Evolutionary conservation across 2,888 invertebrate species (phyloP).

Genomic region (Xanthorhoe designata): DNA sequence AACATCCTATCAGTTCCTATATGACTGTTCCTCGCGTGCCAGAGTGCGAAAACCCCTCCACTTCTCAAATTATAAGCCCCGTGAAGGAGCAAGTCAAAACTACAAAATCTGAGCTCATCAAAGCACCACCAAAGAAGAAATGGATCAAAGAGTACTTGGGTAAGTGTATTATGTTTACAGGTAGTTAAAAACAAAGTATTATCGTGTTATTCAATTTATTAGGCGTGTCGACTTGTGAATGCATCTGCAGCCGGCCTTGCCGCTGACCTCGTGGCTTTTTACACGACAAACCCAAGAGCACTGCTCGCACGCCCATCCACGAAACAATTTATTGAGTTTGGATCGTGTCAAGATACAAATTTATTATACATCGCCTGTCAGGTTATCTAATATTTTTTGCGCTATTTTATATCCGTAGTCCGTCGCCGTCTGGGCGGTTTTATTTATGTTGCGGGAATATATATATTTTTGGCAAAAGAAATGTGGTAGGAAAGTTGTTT

Average conservation of each 20-base stretch:
- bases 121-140: conserved; percentile 90
- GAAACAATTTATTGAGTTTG: conserved; percentile 31
- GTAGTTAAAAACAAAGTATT: conserved; percentile 5
- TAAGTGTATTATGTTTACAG: conserved; percentile 62
- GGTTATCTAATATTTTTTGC: conserved; percentile 30
- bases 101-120: conserved; percentile 56
- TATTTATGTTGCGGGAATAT: conserved; percentile 11
- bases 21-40: conserved; percentile 55
- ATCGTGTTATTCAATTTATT: conserved; percentile 10
- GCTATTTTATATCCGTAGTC: conserved; percentile 28
- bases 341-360: conserved; percentile 29
- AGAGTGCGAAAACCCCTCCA: conserved; percentile 57
- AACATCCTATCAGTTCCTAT: conserved; percentile 59
- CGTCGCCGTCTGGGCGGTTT: conserved; percentile 17
- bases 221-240: conserved; percentile 48
- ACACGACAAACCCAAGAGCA: conserved; percentile 59
- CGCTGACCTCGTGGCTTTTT: conserved; percentile 65
- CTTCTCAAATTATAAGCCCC: conserved; percentile 58
- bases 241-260: conserved; percentile 57
- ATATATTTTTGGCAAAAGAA: conserved; percentile 15
- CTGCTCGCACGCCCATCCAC: conserved; percentile 48
- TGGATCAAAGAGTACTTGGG: conserved; percentile 89
- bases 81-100: conserved; percentile 59
- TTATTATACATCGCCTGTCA: conserved; percentile 32
- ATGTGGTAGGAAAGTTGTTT: conserved; percentile 11